A percentile compares a stretch with the other conserved stretches of the same genome.
Conservation (phyloP, 2,888 invertebrate species). For the Acrobeloides nanus region DNA sequence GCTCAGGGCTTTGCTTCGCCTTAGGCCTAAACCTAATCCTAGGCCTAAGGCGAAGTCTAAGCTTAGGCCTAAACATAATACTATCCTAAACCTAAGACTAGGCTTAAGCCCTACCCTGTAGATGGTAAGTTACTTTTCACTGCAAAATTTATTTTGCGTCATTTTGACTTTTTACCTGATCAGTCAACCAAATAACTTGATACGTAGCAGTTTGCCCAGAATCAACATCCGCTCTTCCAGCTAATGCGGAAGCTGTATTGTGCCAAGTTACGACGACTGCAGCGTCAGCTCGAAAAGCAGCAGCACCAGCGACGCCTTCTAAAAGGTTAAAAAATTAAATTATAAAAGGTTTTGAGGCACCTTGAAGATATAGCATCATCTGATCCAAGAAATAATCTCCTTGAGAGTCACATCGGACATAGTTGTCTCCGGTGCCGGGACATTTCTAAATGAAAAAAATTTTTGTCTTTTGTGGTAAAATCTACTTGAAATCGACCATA, state of each 20-base stretch:
- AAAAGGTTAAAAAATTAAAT: constrained; percentile 61
- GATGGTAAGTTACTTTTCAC: no score
- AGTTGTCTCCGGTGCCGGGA: constrained; percentile 45
- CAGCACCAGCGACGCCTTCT: constrained; percentile 78
- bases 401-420: constrained; percentile 43
- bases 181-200: constrained; percentile 65
- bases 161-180: not conserved
- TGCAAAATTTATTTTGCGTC: no score
- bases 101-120: no score
- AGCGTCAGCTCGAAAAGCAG: constrained; percentile 82
- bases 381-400: constrained; percentile 50
- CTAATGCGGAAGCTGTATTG: constrained; percentile 67
- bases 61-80: no score
- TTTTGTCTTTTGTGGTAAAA: no score
- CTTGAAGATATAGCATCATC: constrained; percentile 48
- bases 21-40: no score
- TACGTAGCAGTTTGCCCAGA: constrained; percentile 77
- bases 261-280: constrained; percentile 87
- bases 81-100: no score
- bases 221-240: constrained; percentile 49
- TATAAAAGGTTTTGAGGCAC: constrained; percentile 7
- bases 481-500: no score
- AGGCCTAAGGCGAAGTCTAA: no score
- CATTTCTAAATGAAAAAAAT: constrained; percentile 31
- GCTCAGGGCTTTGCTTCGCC: no score